These are phyloP conservation scores for Bovichtus diacanthus DNA, from an alignment of 2,797 vertebrate genomes.

Conservation along the genomic window DNA sequence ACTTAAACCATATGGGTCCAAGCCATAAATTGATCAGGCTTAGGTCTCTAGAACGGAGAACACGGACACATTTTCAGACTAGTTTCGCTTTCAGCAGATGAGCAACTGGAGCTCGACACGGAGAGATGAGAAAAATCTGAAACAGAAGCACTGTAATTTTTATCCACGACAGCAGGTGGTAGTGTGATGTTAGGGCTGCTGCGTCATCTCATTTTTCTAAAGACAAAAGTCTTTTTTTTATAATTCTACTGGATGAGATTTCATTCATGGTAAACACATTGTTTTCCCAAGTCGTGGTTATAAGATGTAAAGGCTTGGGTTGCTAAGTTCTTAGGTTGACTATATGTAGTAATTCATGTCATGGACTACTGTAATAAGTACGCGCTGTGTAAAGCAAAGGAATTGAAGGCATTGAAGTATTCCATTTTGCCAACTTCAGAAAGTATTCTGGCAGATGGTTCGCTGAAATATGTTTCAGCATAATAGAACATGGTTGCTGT, in stretches of 20 bases:
- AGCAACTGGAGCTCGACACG: constrained; percentile 43
- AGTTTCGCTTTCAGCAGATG: constrained; percentile 53
- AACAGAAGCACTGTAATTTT: constrained; percentile 83
- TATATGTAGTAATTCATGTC: constrained; percentile 86
- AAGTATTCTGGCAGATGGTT: constrained; percentile 79
- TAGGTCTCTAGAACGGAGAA: constrained; percentile 58
- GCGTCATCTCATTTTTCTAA: constrained; percentile 77
- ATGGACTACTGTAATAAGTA: constrained; percentile 88
- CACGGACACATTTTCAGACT: constrained; percentile 44
- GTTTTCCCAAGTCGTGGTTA: constrained; percentile 77
- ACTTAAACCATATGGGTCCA: constrained; percentile 82
- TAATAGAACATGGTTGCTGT: constrained; percentile 80
- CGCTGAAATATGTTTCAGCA: constrained; percentile 76
- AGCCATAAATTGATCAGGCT: constrained; percentile 69
- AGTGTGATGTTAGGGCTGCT: constrained; percentile 73
- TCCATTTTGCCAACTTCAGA: constrained; percentile 78
- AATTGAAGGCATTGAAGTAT: constrained; percentile 79
- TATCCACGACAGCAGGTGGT: constrained; percentile 77
- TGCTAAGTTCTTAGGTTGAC: constrained; percentile 73
- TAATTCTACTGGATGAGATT: constrained; percentile 77
- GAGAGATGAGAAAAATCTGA: constrained; percentile 48
- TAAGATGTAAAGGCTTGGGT: constrained; percentile 81
- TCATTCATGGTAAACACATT: constrained; percentile 76
- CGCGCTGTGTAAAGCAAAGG: constrained; percentile 84
- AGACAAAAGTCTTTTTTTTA: constrained; percentile 69